Percentiles rank a stretch among this genome's conserved stretches.
Conservation (phyloP, 2,113 vertebrate genomes). For the Dolichotis patagonum region DNA sequence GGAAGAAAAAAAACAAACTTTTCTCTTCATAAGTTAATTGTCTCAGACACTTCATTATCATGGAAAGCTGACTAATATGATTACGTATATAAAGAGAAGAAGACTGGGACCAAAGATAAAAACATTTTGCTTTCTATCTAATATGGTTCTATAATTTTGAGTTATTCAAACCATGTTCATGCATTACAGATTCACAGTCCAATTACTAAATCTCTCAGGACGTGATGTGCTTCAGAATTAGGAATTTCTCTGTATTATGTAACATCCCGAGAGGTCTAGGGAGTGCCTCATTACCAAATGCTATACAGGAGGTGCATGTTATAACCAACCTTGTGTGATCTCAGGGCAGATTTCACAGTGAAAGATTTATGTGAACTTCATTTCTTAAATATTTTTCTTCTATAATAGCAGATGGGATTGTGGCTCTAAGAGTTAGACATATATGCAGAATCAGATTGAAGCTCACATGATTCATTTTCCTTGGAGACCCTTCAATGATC, state of each 20-base stretch:
- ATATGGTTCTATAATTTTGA: neutral
- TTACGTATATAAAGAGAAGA: neutral
- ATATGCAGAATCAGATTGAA: neutral
- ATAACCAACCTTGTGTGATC: neutral
- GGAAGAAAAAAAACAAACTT: neutral
- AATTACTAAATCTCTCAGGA: neutral
- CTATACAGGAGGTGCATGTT: neutral
- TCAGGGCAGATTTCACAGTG: too few relatives aligned
- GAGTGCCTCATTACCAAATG: too few relatives aligned
- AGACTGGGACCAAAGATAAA: neutral
- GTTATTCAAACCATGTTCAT: neutral
- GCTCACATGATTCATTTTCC: too few relatives aligned
- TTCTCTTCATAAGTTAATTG: neutral
- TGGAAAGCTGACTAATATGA: neutral
- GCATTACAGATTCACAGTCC: neutral
- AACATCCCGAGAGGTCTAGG: neutral
- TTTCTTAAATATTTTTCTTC: neutral
- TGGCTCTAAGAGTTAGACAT: neutral
- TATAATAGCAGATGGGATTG: neutral
- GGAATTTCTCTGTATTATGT: too few relatives aligned
- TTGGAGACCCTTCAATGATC: neutral
- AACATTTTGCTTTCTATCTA: neutral
- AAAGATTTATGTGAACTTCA: neutral
- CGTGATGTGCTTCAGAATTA: neutral
- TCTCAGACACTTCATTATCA: neutral